Percentiles rank a stretch among this genome's conserved stretches.
phyloP scores from a whole-genome alignment of 2,113 vertebrate species.

The Heloderma charlesbogerti region DNA sequence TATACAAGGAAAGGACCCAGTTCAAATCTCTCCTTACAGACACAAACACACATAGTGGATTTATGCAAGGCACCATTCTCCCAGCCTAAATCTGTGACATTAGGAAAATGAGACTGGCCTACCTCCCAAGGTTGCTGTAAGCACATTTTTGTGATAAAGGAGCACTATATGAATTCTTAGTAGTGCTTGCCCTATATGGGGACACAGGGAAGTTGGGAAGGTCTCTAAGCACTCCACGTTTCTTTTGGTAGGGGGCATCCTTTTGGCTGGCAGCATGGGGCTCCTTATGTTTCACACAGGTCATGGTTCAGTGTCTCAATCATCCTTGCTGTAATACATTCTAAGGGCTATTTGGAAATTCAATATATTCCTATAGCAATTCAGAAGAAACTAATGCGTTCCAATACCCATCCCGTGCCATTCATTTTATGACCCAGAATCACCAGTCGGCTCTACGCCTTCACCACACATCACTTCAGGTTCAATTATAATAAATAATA shows the following conservation, averaged over 20 bases:
- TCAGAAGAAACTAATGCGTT: not conserved
- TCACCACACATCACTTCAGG: not conserved
- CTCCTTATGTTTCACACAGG: not conserved
- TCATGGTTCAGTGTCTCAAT: not conserved
- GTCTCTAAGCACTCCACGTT: not conserved
- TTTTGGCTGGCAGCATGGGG: not conserved
- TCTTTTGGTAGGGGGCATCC: not conserved
- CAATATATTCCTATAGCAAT: not conserved
- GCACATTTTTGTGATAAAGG: not conserved
- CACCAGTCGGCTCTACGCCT: not conserved
- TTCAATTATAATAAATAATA: not conserved
- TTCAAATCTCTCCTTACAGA: not conserved
- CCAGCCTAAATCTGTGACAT: not conserved
- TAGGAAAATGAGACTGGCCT: not conserved
- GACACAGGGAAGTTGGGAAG: not conserved
- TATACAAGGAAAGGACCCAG: not conserved
- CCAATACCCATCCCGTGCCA: not conserved
- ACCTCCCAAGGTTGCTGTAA: not conserved
- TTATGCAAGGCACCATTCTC: not conserved
- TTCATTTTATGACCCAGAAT: not conserved
- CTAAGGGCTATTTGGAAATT: not conserved
- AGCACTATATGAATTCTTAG: not conserved
- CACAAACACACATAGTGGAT: too few relatives aligned
- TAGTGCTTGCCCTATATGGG: not conserved
- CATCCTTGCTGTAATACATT: not conserved